phyloP scores from a whole-genome alignment of 1,140 invertebrate species.

The Pseudomyrmex cubaensis region DNA sequence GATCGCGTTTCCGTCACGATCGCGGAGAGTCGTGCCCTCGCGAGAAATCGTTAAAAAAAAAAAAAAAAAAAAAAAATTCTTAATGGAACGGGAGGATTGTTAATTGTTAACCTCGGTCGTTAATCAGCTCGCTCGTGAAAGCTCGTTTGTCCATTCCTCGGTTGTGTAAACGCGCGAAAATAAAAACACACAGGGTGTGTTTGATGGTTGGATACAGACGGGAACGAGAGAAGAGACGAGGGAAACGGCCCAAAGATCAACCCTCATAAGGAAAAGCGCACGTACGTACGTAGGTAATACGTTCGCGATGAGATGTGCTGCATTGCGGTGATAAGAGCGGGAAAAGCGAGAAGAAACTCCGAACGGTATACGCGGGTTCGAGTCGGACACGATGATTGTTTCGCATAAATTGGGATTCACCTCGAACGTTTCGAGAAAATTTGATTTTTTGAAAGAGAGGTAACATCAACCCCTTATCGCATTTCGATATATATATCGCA shows the following conservation, averaged over 20 bases:
- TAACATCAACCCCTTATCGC: too few relatives aligned
- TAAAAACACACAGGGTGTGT: constrained; percentile 40
- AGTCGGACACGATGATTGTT: constrained; percentile 47
- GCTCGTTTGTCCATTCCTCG: constrained; percentile 44
- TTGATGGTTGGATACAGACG: constrained; percentile 23
- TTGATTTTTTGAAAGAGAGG: constrained; percentile 43
- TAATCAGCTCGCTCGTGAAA: constrained; percentile 55
- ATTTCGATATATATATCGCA: too few relatives aligned
- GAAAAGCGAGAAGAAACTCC: constrained; percentile 32
- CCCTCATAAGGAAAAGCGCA: constrained; percentile 35
- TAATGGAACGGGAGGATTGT: constrained; percentile 44
- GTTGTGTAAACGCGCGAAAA: constrained; percentile 35
- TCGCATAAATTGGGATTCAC: constrained; percentile 48
- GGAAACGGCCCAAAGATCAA: constrained; percentile 23
- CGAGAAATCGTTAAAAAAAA: constrained; percentile 39
- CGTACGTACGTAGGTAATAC: constrained; percentile 4
- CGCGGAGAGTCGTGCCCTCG: constrained; percentile 24
- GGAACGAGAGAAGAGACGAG: neutral
- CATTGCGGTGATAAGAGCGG: constrained; percentile 37
- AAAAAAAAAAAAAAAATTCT: constrained; percentile 2
- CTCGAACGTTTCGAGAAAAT: constrained; percentile 36
- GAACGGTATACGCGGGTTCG: neutral
- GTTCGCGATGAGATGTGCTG: constrained; percentile 23
- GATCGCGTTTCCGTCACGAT: constrained; percentile 31
- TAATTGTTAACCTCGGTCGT: constrained; percentile 52